Base-by-base conservation (phyloP, 2,113 vertebrate species). In the Nycticorax nycticorax region DNA sequence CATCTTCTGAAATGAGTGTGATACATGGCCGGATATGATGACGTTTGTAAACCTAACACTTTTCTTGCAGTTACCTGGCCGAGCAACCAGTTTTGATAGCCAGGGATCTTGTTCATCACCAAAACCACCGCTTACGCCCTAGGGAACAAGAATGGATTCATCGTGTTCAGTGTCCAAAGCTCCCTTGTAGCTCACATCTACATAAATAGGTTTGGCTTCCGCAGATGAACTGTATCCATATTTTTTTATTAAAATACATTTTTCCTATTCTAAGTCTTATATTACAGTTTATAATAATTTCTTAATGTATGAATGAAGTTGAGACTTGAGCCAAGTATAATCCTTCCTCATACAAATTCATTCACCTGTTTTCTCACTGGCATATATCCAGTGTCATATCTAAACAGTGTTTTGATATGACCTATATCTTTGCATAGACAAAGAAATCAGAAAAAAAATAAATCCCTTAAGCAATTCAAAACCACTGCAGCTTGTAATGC, bases 11-110 rank as follows among this genome's bases (percentile, higher is more conserved):
- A 95, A 57, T 43, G 12, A 53, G 7, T 14, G 0, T 45, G 48
- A 47, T 79, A 14, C 41, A 32, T 7, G 53, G 32, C 5, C 32
- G 47, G 22, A 62, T 63, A n/a, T 22, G 32, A 82, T 64, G 33
- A 26, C 27, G 32, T 93, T 57, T 95, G 27, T 95, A 74, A 97
- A 96, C 95, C 62, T 93, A 63, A 91, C 33, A 15, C 14, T 82
- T 98, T 88, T 97, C 89, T 98, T 98, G 80, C 98, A 99, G 99
- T 98, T 99, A 97, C 99, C 99, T 75, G 99, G 99, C 97, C 97
- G 98, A 97, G 99, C 99, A 43, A 99, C 99, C 57, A 99, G 99
- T 97, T 99, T 99, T 98, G 99, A 99, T 84, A 99, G 99, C 98
- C 99, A 99, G 97, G 99, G 98, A 78, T 99, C 99, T 53, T 99